Evolutionary conservation across 2,797 vertebrate genomes (phyloP).

Genomic region (Delichon dasypus): DNA sequence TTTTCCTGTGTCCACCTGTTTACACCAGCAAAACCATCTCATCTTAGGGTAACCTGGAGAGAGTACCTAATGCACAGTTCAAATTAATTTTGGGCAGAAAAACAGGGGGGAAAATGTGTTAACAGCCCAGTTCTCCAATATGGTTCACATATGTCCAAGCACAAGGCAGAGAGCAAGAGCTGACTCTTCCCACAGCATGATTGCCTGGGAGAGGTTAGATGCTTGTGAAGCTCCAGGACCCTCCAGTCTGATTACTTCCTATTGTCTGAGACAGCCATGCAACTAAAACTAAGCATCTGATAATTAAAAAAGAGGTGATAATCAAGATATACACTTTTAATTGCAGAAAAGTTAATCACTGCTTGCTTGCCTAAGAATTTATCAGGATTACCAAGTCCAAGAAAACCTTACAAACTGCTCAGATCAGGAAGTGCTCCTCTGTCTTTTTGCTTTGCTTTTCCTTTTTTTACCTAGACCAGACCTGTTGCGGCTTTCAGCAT

Average conservation of each 20-base stretch:
- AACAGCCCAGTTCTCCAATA: neutral
- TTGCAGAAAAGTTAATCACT: neutral
- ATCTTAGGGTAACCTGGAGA: neutral
- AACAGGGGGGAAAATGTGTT: rapidly evolving
- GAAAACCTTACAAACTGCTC: neutral
- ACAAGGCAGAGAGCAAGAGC: neutral
- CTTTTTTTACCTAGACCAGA: neutral
- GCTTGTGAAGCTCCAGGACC: neutral
- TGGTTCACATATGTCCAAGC: neutral
- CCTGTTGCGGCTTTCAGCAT: neutral
- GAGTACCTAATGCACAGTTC: neutral
- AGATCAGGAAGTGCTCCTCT: neutral
- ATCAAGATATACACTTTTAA: neutral
- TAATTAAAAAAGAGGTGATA: constrained; percentile 16
- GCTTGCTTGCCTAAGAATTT: neutral
- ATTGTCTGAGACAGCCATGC: neutral
- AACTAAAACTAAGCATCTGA: neutral
- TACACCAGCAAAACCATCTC: neutral
- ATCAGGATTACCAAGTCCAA: neutral
- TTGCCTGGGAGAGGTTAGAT: neutral
- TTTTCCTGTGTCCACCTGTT: neutral
- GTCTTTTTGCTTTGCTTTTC: neutral
- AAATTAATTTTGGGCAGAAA: neutral
- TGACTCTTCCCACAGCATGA: neutral
- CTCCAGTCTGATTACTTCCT: neutral